phyloP scores from a whole-genome alignment of 2,113 vertebrate genomes.

The Platichthys flesus region DNA sequence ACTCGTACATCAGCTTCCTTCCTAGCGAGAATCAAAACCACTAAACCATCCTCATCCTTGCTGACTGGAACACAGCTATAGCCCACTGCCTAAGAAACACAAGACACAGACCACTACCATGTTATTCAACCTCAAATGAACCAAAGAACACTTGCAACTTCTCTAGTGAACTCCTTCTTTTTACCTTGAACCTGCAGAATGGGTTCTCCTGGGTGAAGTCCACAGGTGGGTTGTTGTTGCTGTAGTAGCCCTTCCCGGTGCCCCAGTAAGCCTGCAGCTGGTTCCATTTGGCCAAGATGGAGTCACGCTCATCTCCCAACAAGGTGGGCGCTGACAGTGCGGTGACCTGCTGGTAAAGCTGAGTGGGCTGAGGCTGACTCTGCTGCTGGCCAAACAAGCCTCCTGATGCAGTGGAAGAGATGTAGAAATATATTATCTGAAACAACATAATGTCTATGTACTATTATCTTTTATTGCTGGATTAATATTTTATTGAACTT shows the following conservation, averaged over 20 bases:
- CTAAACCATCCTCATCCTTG: constrained; percentile 96
- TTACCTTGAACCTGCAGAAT: constrained; percentile 98
- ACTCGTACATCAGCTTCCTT: constrained; percentile 91
- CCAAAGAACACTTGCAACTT: neutral
- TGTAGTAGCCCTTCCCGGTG: constrained; percentile 95
- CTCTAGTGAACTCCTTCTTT: neutral
- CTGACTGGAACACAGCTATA: constrained; percentile 93
- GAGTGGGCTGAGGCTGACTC: constrained; percentile 87
- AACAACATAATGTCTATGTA: neutral
- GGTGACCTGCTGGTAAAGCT: constrained; percentile 95
- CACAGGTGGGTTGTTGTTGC: constrained; percentile 90
- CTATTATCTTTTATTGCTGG: too few relatives aligned
- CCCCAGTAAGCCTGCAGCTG: constrained; percentile 99
- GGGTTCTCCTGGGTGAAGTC: constrained; percentile 97
- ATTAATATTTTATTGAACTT: too few relatives aligned
- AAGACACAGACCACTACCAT: neutral
- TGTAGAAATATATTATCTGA: neutral
- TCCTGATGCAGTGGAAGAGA: constrained; percentile 66
- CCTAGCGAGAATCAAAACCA: constrained; percentile 91
- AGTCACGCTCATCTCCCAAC: constrained; percentile 94
- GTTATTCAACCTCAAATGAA: neutral
- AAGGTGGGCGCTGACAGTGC: constrained; percentile 93
- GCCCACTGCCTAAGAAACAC: constrained; percentile 89
- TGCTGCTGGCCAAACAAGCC: constrained; percentile 91
- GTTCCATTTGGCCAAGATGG: constrained; percentile 98